These are phyloP conservation scores for Drosophila eugracilis DNA, from an alignment of 1,140 invertebrate species.

Conservation along the genomic window DNA sequence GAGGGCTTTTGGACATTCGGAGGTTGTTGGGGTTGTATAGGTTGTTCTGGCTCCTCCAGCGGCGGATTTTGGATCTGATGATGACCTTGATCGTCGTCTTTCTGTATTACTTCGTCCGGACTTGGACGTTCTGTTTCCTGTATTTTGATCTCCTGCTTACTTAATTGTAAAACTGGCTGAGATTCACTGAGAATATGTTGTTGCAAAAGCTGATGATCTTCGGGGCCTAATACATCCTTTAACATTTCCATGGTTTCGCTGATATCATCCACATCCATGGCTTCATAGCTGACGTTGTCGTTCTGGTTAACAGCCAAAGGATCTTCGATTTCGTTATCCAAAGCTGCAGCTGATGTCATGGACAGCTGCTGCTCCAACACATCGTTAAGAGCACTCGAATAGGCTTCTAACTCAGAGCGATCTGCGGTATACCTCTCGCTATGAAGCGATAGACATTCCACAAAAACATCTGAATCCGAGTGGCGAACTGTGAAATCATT, in stretches of 20 bases:
- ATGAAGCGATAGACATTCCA: constrained; percentile 67
- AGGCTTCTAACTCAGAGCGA: constrained; percentile 63
- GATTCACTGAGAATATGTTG: constrained; percentile 36
- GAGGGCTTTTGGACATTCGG: not conserved
- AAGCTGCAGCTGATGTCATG: constrained; percentile 30
- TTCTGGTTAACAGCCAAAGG: constrained; percentile 33
- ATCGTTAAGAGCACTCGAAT: constrained; percentile 70
- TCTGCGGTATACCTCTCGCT: constrained; percentile 48
- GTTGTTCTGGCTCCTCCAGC: not conserved
- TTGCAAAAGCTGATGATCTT: constrained; percentile 59
- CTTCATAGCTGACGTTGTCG: constrained; percentile 60
- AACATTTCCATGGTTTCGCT: constrained; percentile 72
- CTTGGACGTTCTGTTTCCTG: not conserved
- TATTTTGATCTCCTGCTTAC: not conserved
- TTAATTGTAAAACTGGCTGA: not conserved
- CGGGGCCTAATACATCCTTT: constrained; percentile 48
- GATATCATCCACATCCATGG: constrained; percentile 79
- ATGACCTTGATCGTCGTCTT: not conserved
- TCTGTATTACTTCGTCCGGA: not conserved
- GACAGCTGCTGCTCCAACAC: constrained; percentile 54
- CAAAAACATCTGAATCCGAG: constrained; percentile 74
- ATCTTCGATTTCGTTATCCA: constrained; percentile 41
- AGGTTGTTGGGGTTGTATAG: not conserved
- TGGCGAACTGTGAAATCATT: no score
- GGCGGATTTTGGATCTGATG: not conserved